Base-by-base conservation (phyloP, 2,888 invertebrate genomes). In the Lasius platythorax region DNA sequence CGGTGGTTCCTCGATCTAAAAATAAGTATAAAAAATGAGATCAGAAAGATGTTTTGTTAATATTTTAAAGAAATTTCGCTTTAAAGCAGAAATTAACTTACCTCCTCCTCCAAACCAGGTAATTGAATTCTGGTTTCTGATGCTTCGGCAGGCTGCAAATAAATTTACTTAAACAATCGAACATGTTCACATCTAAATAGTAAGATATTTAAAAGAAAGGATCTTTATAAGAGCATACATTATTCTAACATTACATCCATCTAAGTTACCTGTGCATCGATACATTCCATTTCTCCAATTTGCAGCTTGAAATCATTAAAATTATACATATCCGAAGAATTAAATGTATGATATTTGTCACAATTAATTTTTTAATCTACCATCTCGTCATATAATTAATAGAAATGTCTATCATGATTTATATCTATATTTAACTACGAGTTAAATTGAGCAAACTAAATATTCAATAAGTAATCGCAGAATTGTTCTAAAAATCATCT, bases 41-140 rank as follows among this genome's bases (percentile, higher is more conserved):
- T 68, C 28, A 67, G 9, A n/a, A 50, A 50, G 8, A 70, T 4
- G 33, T 37, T 64, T 53, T 67, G 33, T 53, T 46, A 73, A 30
- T 58, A 1, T 18, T 40, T 56, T 58, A 40, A 40, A 30, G 8
- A 8, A 33, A 73, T 58, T 58, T 79, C 8, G 18, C 50, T 53
- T n/a, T 18, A 9, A 50, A 81, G 33, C 50, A 40, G 12, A n/a
- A 28, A 66, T 33, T 2, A 86, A 90, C 90, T 88, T 89, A 95
- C 95, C 85, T 96, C 95, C 72, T 96, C 96, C 86, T 96, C 97
- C 86, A 97, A 95, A 40, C 97, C 97, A 23, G 97, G 97, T 88
- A 97, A 95, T 93, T 97, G 97, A 91, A 97, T 97, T 95, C 97
- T 97, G 28, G 97, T 97, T 91, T 97, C 97, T 3, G 97, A 97